A percentile compares a stretch with the other conserved stretches of the same genome.
These are phyloP conservation scores for Rotaria macrura DNA, from an alignment of 2,888 invertebrate genomes.

Conservation along the genomic window DNA sequence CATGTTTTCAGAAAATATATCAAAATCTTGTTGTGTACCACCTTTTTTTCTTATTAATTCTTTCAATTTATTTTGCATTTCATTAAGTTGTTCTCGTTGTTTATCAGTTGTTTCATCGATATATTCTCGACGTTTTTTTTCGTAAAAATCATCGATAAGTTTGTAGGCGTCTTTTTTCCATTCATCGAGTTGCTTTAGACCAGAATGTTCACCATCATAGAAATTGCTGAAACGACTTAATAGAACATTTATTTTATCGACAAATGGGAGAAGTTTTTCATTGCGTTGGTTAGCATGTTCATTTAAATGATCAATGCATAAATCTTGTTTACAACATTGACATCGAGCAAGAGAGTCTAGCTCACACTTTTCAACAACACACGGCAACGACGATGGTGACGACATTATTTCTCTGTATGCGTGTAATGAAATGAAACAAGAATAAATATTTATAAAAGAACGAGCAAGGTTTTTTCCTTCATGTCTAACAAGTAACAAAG, in stretches of 20 bases:
- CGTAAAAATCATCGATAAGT: background rate
- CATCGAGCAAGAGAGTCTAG: background rate
- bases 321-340: background rate
- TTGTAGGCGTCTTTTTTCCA: background rate
- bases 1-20: background rate
- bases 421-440: background rate
- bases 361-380: constrained; percentile 4
- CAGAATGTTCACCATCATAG: background rate
- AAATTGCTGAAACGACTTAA: background rate
- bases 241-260: background rate
- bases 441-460: background rate
- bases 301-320: constrained; percentile 8
- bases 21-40: background rate
- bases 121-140: background rate
- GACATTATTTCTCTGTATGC: background rate
- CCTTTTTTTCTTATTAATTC: background rate
- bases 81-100: background rate
- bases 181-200: constrained; percentile 9
- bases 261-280: background rate
- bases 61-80: background rate
- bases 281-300: background rate
- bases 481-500: background rate
- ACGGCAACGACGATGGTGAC: background rate
- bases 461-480: background rate
- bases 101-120: background rate